Base-by-base conservation (phyloP, 2,888 invertebrate genomes). In the Cosmia pyralina region DNA sequence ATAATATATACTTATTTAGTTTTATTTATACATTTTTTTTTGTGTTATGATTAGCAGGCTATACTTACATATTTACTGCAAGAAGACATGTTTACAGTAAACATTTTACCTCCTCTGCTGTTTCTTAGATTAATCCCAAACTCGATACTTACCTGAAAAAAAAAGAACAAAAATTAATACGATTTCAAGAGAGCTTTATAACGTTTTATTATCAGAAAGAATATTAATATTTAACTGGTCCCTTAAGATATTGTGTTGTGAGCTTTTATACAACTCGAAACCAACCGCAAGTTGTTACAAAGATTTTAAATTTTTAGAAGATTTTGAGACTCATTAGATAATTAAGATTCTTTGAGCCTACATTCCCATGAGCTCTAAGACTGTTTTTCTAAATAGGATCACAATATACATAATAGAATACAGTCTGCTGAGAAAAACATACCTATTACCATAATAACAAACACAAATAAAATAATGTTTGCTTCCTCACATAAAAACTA, bases 71-170 rank as follows among this genome's bases (percentile, higher is more conserved):
- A 52, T 68, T 58, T 60, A 69, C 59, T 59, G 62, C 50, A 53
- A 17, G 41, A 57, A 59, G 57, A 28, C 11, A 60, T 53, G 73
- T 59, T 19, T 66, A 63, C 3, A 69, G 68, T 63, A 57, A 64
- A 66, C 81, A 77, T 77, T 77, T 65, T 74, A 68, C 52, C 46
- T 72, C 66, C 38, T 63, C 50, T 38, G 60, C 55, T 48, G 50
- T 59, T n/a, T 55, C 38, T 68, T n/a, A 70, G 59, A 72, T 75
- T 77, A 69, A 63, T 67, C 44, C 52, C 72, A 53, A 69, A 68
- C 69, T 83, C 69, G 69, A 87, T 90, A 92, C 92, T 92, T 92
- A 92, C 92, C 92, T 92, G 92, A 69, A 91, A 92, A 89, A 83
- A 80, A 77, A 65, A 34, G 8, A 75, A 72, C 17, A 59, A 10